These are phyloP conservation scores for Varanus salvator DNA, from an alignment of 2,113 vertebrate species.

Conservation along the genomic window DNA sequence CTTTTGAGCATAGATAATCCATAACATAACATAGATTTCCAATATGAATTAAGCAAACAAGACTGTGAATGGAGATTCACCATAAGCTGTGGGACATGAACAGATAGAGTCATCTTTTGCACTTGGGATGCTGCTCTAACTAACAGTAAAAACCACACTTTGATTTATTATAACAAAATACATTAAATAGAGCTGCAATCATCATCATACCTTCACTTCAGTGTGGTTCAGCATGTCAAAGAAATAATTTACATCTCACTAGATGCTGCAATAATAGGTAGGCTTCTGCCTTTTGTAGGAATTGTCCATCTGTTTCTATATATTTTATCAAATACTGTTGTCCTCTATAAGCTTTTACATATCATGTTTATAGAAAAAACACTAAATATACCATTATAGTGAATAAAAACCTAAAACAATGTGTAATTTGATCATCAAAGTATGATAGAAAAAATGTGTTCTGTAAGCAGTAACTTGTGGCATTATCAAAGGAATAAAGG, in stretches of 20 bases:
- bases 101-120: background rate
- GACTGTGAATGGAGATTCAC: background rate
- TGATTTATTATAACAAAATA: background rate
- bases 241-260: background rate
- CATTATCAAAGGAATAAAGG: constrained; percentile 55
- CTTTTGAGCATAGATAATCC: background rate
- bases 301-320: constrained; percentile 4
- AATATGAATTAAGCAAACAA: background rate
- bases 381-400: constrained; percentile 52
- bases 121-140: background rate
- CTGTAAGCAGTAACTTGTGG: constrained; percentile 54
- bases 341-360: background rate
- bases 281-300: background rate
- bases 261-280: no score
- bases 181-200: background rate
- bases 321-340: background rate
- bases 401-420: constrained; percentile 54
- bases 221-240: background rate
- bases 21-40: background rate
- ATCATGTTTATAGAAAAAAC: constrained; percentile 43
- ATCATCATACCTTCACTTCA: background rate
- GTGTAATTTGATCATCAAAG: constrained; percentile 59
- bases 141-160: background rate
- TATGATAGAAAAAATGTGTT: constrained; percentile 58
- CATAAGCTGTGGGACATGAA: background rate